phyloP scores from a whole-genome alignment of 2,797 vertebrate species.

The Premnoplex brunnescens region DNA sequence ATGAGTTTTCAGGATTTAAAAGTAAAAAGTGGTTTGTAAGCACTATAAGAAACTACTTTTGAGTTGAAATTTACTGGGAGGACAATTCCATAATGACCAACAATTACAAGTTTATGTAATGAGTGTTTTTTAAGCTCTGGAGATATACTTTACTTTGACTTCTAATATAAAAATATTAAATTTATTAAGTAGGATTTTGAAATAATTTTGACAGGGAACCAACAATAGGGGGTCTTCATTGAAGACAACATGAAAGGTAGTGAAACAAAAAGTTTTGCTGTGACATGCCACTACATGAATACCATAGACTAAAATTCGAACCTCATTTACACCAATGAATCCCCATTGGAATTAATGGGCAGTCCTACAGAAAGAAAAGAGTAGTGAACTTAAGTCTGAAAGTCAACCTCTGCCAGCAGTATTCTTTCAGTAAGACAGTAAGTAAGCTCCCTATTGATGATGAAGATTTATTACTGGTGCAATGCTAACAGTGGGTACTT shows the following conservation, averaged over 20 bases:
- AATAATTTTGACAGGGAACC: not conserved
- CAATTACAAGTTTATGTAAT: not conserved
- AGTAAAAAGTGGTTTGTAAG: not conserved
- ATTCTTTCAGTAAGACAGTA: not conserved
- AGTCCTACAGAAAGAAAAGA: not conserved
- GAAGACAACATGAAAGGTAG: not conserved
- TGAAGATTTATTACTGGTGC: not conserved
- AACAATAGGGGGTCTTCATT: not conserved
- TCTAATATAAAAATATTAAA: not conserved
- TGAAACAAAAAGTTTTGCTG: not conserved
- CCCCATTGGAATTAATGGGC: not conserved
- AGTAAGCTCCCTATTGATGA: not conserved
- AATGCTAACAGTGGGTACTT: not conserved
- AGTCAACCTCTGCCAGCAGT: not conserved
- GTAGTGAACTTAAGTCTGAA: not conserved
- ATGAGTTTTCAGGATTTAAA: slow-evolving; percentile 22
- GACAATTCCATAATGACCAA: not conserved
- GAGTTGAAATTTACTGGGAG: not conserved
- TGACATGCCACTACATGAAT: not conserved
- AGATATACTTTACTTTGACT: not conserved
- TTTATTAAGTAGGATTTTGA: not conserved
- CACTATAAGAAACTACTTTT: not conserved
- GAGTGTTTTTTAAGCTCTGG: not conserved
- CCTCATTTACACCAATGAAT: not conserved
- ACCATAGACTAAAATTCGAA: not conserved